Percentiles rank a stretch among this genome's conserved stretches.
Evolutionary conservation across 2,797 vertebrate genomes (phyloP).

Genomic region (Enteromius fasciolatus): DNA sequence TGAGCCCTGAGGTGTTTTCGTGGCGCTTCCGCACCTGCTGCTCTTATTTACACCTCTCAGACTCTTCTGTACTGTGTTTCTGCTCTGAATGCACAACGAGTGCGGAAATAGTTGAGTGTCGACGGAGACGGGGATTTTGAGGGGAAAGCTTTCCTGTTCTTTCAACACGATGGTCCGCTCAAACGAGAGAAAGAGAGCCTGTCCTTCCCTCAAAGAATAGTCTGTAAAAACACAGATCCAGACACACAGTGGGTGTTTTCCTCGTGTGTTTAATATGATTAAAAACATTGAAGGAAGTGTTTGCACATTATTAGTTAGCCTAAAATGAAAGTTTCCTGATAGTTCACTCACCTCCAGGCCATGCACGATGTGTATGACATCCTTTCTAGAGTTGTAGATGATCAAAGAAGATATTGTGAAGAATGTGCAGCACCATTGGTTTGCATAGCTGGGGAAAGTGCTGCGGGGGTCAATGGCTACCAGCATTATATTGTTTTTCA

Average conservation of each 20-base stretch:
- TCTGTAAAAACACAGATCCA: neutral
- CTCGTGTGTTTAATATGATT: neutral
- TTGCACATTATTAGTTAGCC: neutral
- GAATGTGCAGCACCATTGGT: neutral
- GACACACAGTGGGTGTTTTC: neutral
- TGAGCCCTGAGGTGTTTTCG: constrained; percentile 1
- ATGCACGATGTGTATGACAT: no score
- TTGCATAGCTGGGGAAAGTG: neutral
- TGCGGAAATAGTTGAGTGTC: constrained; percentile 25
- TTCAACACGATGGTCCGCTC: constrained; percentile 28
- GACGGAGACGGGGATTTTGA: constrained; percentile 33
- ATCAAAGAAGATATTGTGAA: neutral
- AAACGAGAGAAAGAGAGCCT: neutral
- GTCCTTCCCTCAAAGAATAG: neutral
- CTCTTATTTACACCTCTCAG: constrained; percentile 11
- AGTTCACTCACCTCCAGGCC: neutral
- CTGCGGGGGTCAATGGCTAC: neutral
- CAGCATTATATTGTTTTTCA: neutral
- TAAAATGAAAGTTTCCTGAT: neutral
- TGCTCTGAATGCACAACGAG: constrained; percentile 13
- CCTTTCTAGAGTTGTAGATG: neutral
- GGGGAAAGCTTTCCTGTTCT: constrained; percentile 42
- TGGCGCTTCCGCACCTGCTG: constrained; percentile 8
- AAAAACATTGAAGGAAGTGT: neutral
- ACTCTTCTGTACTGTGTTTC: constrained; percentile 19